Conservation (phyloP, 1,140 invertebrate species). For the Nephila pilipes region DNA sequence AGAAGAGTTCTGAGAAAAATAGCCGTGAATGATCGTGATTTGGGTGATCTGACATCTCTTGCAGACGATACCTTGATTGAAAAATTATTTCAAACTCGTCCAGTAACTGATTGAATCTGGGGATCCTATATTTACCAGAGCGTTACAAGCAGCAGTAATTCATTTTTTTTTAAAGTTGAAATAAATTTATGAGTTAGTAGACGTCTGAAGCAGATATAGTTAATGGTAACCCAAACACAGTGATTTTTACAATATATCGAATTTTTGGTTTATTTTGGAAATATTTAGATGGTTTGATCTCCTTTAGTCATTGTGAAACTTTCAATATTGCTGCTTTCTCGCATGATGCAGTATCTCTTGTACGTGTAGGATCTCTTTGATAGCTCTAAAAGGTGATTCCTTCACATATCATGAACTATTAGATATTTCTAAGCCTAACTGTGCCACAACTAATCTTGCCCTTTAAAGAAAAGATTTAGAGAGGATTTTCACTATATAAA, state of each 20-base stretch:
- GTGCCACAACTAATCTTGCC: slow-evolving; percentile 14
- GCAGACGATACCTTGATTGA: slow-evolving; percentile 93
- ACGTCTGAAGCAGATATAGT: not conserved
- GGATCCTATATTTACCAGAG: not conserved
- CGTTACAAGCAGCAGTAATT: not conserved
- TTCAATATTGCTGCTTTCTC: not conserved
- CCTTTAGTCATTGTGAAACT: not conserved
- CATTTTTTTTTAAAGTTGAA: not conserved
- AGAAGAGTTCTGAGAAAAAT: slow-evolving; percentile 95
- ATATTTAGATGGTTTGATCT: not conserved
- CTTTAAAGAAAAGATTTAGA: not conserved
- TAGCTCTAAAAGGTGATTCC: not conserved
- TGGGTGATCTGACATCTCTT: slow-evolving; percentile 96
- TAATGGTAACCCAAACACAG: not conserved
- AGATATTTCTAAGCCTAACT: slow-evolving; percentile 14
- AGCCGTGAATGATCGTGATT: slow-evolving; percentile 91
- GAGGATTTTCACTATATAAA: not conserved
- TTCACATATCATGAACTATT: slow-evolving; percentile 66
- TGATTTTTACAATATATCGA: not conserved
- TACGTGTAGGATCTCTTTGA: not conserved
- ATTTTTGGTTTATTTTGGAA: not conserved
- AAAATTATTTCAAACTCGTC: slow-evolving; percentile 84
- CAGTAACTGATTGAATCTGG: slow-evolving; percentile 1
- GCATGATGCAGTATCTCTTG: not conserved
- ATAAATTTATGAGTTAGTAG: not conserved